Percentiles rank a stretch among this genome's conserved stretches.
These are phyloP conservation scores for Hydrophis major DNA, from an alignment of 2,797 vertebrate species.

Conservation along the genomic window DNA sequence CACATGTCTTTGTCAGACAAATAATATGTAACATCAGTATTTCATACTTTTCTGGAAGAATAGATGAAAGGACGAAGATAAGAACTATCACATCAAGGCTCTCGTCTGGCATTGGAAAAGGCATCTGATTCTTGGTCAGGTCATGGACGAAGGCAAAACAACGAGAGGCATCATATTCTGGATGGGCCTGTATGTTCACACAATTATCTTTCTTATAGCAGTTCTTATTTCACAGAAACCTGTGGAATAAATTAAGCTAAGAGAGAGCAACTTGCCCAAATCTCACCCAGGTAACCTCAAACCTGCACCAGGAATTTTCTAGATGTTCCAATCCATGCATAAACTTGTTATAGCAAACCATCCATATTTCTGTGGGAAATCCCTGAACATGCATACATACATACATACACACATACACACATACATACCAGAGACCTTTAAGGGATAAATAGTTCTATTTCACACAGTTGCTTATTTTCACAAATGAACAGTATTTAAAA, in stretches of 20 bases:
- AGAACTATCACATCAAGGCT: slow-evolving; percentile 89
- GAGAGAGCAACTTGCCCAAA: background rate
- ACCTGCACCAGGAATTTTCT: background rate
- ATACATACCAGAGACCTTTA: background rate
- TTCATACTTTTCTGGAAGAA: slow-evolving; percentile 91
- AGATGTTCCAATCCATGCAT: background rate
- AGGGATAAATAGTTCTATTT: background rate
- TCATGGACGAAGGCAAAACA: slow-evolving; percentile 94
- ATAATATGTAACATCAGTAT: background rate
- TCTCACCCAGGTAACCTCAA: background rate
- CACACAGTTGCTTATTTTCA: background rate
- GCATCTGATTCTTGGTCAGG: slow-evolving; percentile 78
- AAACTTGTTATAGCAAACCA: background rate
- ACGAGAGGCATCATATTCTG: slow-evolving; percentile 83
- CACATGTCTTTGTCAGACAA: background rate
- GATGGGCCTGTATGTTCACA: slow-evolving; percentile 75
- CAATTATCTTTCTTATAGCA: background rate
- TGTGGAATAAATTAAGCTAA: background rate
- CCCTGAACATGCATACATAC: background rate
- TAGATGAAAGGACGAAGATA: slow-evolving; percentile 94
- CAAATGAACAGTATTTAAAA: background rate
- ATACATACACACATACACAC: too few relatives aligned
- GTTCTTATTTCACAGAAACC: background rate
- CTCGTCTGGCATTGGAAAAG: slow-evolving; percentile 82
- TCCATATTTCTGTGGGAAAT: background rate